Base-by-base conservation (phyloP, 2,797 vertebrate genomes). In the Notolabrus celidotus region DNA sequence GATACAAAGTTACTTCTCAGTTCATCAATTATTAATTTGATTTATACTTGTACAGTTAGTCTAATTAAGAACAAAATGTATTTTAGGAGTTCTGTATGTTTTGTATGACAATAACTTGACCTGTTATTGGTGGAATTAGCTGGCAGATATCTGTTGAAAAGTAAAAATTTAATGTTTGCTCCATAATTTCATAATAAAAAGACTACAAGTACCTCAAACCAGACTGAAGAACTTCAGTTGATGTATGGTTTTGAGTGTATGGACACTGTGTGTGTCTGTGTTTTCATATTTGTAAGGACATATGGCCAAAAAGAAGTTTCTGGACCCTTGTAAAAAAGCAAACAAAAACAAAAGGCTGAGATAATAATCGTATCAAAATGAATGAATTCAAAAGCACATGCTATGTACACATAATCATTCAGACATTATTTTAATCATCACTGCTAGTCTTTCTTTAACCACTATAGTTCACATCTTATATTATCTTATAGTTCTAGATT, bases 401-500 rank as follows among this genome's bases (percentile, higher is more conserved):
- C 29, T 31, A 5, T 4, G 4, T 31, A 5, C 29, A 31, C 29
- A 31, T 31, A 31, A n/a, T n/a, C n/a, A n/a, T 4, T 31, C 29
- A 31, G 29, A 9, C 5, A 31, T 31, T 31, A 9, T 34, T 9
- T 34, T 10, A 2, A 36, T 14, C 14, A 36, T 36, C 10, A 36
- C 34, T 11, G 8, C 34, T 36, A 36, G 34, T 36, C 34, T 36
- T 14, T 14, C 34, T 53, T 10, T 31, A 43, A 15, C 33, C 25
- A 47, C 1, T 15, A 23, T 23, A n/a, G 39, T 10, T 16, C n/a
- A 33, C 9, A 27, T 20, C 63, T 62, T 27, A 56, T n/a, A 49
- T 56, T 56, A 14, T 31, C 10, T 1, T 11, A 15, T 47, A 62
- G 12, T 39, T 50, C 25, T 11, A 52, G 20, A 71, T 64, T 27